These are phyloP conservation scores for Zaprionus kolodkinae DNA, from an alignment of 1,140 invertebrate species.

Conservation along the genomic window DNA sequence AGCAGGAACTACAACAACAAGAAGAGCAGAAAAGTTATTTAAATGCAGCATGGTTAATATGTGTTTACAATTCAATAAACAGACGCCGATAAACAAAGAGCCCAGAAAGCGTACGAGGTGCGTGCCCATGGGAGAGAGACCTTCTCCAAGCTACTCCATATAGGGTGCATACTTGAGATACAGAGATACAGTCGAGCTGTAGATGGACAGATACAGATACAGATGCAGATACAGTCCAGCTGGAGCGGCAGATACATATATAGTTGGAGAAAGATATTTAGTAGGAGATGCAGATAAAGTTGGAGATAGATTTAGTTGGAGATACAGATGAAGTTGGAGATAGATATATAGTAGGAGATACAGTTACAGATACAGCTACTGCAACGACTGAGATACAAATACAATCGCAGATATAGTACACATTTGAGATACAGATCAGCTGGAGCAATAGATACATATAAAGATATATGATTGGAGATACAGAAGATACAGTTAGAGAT, in stretches of 20 bases:
- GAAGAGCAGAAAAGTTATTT: conserved; percentile 60
- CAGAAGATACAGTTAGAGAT: not conserved
- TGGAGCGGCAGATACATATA: conserved; percentile 6
- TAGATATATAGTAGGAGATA: no score
- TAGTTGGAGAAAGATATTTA: not conserved
- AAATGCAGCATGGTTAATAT: conserved; percentile 76
- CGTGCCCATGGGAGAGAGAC: conserved; percentile 7
- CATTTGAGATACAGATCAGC: no score
- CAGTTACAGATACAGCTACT: not conserved
- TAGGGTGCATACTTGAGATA: conserved; percentile 10
- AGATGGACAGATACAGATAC: conserved; percentile 17
- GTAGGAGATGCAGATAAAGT: no score
- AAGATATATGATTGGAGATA: not conserved
- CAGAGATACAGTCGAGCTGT: conserved; percentile 34
- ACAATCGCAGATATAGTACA: no score
- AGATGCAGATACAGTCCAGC: conserved; percentile 15
- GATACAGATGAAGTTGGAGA: not conserved
- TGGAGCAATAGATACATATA: not conserved
- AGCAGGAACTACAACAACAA: conserved; percentile 38
- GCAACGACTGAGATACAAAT: no score
- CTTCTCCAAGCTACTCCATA: conserved; percentile 34
- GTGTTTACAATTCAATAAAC: conserved; percentile 82
- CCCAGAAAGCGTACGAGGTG: conserved; percentile 44
- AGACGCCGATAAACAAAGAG: conserved; percentile 52
- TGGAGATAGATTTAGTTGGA: no score